A percentile compares a stretch with the other conserved stretches of the same genome.
These are phyloP conservation scores for Reinhardtius hippoglossoides DNA, from an alignment of 2,113 vertebrate species.

Conservation along the genomic window DNA sequence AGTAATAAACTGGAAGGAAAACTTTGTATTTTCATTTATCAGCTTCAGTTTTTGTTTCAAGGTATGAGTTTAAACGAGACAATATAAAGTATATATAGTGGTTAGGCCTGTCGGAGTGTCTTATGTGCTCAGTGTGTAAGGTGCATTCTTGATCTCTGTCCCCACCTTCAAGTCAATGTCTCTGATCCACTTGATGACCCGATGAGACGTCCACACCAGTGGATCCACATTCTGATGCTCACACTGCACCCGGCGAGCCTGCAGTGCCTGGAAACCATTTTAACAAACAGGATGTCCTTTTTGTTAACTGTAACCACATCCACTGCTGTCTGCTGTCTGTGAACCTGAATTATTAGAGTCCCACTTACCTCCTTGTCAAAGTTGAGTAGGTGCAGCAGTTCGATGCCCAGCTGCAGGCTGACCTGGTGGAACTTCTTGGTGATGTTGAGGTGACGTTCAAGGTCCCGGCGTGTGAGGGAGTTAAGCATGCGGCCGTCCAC, in stretches of 20 bases:
- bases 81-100: neutral
- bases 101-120: neutral
- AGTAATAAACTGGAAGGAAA: neutral
- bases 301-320: neutral
- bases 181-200: constrained; percentile 88
- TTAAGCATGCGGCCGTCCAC: constrained; percentile 88
- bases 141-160: neutral
- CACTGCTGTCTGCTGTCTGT: neutral
- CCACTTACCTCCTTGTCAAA: constrained; percentile 87
- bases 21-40: neutral
- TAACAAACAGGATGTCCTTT: constrained; percentile 11
- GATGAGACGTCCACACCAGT: constrained; percentile 88
- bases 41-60: neutral
- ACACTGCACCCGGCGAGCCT: constrained; percentile 84
- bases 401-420: constrained; percentile 90
- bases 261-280: constrained; percentile 79
- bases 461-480: constrained; percentile 86
- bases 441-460: constrained; percentile 87
- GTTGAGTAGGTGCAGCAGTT: constrained; percentile 85
- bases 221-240: constrained; percentile 87
- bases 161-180: constrained; percentile 90
- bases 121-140: neutral
- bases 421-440: constrained; percentile 89
- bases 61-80: too few species aligned
- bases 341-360: neutral